Conservation (phyloP, 2,113 vertebrate genomes). For the Seriola rivoliana region DNA sequence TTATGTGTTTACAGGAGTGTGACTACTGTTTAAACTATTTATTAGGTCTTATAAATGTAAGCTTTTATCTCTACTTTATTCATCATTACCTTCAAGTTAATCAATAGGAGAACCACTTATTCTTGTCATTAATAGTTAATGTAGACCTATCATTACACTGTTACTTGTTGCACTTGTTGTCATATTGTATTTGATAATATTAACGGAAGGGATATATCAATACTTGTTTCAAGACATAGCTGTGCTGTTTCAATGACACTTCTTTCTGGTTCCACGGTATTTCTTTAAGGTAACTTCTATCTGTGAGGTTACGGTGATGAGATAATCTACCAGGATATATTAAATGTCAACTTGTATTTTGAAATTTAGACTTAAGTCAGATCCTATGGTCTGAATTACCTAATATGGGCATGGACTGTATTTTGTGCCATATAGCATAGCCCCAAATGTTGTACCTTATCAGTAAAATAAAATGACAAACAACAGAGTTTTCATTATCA, state of each 20-base stretch:
- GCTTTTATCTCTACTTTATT: slow-evolving; percentile 10
- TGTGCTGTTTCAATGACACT: not conserved
- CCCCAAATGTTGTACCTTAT: too few species aligned
- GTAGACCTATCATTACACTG: not conserved
- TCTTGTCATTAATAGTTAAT: slow-evolving; percentile 39
- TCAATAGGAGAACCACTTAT: slow-evolving; percentile 26
- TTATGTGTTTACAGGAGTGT: too few species aligned
- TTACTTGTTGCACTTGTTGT: too few species aligned
- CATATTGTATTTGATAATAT: not conserved
- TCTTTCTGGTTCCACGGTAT: too few species aligned
- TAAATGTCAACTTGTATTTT: not conserved
- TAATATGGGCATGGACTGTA: too few species aligned
- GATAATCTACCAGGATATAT: not conserved
- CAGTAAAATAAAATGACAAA: too few species aligned
- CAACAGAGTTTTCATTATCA: too few species aligned
- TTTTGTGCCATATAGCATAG: too few species aligned
- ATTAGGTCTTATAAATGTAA: slow-evolving; percentile 11
- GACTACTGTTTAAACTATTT: not conserved
- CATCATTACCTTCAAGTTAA: slow-evolving; percentile 16
- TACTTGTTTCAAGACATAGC: not conserved
- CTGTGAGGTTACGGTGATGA: not conserved
- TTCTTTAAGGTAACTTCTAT: not conserved
- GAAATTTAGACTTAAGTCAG: not conserved
- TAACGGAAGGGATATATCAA: not conserved
- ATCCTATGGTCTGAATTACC: too few species aligned